Evolutionary conservation across 1,140 invertebrate genomes (phyloP).

Genomic region (Zaprionus inermis): DNA sequence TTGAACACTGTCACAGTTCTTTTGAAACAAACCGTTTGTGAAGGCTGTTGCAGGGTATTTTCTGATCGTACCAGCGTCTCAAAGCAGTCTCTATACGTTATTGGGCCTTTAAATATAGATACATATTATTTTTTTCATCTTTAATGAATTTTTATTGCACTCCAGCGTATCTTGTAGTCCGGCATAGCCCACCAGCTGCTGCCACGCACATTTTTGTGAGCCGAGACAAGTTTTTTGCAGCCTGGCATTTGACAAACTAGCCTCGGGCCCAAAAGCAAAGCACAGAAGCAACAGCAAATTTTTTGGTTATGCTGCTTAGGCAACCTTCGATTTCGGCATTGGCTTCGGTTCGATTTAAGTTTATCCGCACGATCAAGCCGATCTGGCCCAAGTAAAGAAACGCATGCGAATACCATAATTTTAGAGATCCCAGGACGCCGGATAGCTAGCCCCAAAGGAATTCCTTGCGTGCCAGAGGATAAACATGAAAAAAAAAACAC

Average conservation of each 20-base stretch:
- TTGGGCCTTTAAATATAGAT: too few species aligned
- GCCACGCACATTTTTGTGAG: slow-evolving; percentile 12
- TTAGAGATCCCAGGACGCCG: slow-evolving; percentile 22
- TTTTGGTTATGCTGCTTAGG: slow-evolving; percentile 39
- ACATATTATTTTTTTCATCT: too few species aligned
- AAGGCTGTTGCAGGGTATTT: too few species aligned
- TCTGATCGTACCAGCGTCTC: too few species aligned
- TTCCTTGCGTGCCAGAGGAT: slow-evolving; percentile 65
- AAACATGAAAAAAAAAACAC: neutral
- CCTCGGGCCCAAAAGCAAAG: slow-evolving; percentile 53
- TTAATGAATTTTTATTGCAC: neutral
- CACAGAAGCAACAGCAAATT: slow-evolving; percentile 34
- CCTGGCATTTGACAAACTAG: slow-evolving; percentile 74
- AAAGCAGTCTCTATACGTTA: too few species aligned
- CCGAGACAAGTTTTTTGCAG: slow-evolving; percentile 17
- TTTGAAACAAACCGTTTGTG: too few species aligned
- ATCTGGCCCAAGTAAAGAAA: slow-evolving; percentile 29
- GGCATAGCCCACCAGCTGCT: neutral
- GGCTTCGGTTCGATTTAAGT: slow-evolving; percentile 72
- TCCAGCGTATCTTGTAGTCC: slow-evolving; percentile 4
- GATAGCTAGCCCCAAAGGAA: slow-evolving; percentile 32
- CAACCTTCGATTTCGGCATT: slow-evolving; percentile 4
- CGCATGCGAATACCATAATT: slow-evolving; percentile 73
- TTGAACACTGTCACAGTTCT: too few species aligned
- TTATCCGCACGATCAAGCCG: slow-evolving; percentile 77